Conservation (phyloP, 2,888 invertebrate genomes). For the Meloe dianella region DNA sequence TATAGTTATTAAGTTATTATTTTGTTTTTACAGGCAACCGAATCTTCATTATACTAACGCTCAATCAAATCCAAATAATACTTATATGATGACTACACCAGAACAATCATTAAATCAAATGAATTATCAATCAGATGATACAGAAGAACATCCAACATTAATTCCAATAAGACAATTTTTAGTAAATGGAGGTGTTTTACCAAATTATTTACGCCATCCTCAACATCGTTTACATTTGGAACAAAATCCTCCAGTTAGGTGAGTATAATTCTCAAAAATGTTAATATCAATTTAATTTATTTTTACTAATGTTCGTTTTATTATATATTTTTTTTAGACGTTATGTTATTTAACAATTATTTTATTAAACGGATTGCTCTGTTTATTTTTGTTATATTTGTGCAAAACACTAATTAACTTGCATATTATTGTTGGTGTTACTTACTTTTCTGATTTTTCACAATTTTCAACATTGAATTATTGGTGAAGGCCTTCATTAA, state of each 20-base stretch:
- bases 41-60: slow-evolving; percentile 58
- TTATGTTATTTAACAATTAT: too few species aligned
- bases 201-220: slow-evolving; percentile 24
- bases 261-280: background rate
- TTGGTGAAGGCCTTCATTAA: too few species aligned
- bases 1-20: background rate
- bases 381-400: too few species aligned
- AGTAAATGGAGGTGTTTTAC: slow-evolving; percentile 25
- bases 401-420: too few species aligned
- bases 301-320: background rate
- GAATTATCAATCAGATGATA: slow-evolving; percentile 56
- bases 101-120: slow-evolving; percentile 43
- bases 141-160: slow-evolving; percentile 61
- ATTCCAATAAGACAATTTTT: slow-evolving; percentile 52
- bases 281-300: background rate
- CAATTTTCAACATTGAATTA: too few species aligned
- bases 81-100: slow-evolving; percentile 58
- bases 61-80: slow-evolving; percentile 45
- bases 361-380: too few species aligned
- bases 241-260: slow-evolving; percentile 25
- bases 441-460: too few species aligned
- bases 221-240: slow-evolving; percentile 26
- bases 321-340: too few species aligned
- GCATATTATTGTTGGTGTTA: too few species aligned
- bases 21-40: slow-evolving; percentile 55